These are phyloP conservation scores for Drosophila trapezifrons DNA, from an alignment of 1,140 invertebrate genomes.

Conservation along the genomic window DNA sequence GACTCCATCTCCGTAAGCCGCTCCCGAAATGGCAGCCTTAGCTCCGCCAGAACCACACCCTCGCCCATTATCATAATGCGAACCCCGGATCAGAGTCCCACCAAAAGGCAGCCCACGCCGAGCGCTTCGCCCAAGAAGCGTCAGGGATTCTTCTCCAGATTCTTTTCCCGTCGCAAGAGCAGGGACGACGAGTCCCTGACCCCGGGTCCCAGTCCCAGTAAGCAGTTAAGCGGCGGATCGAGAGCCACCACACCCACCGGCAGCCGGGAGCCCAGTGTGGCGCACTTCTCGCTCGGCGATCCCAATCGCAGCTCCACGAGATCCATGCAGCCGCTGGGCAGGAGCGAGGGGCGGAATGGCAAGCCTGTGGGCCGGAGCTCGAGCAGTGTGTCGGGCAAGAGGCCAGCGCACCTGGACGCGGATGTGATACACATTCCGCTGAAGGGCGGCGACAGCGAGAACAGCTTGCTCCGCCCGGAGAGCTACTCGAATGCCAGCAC, in stretches of 20 bases:
- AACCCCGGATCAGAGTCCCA: slow-evolving; percentile 83
- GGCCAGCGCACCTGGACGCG: slow-evolving; percentile 83
- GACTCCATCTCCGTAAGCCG: slow-evolving; percentile 58
- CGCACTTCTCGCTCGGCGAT: slow-evolving; percentile 65
- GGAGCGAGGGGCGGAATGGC: slow-evolving; percentile 58
- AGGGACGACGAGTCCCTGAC: slow-evolving; percentile 54
- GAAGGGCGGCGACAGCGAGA: slow-evolving; percentile 85
- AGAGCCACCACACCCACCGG: slow-evolving; percentile 57
- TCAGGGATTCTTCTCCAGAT: slow-evolving; percentile 87
- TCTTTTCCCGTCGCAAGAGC: slow-evolving; percentile 86
- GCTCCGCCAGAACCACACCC: slow-evolving; percentile 80
- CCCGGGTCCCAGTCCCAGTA: slow-evolving; percentile 20
- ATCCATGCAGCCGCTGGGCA: slow-evolving; percentile 67
- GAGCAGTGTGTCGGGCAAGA: slow-evolving; percentile 86
- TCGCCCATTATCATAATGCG: slow-evolving; percentile 84
- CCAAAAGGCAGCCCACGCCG: slow-evolving; percentile 83
- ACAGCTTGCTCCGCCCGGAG: slow-evolving; percentile 69
- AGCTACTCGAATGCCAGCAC: slow-evolving; percentile 77
- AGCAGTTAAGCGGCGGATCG: slow-evolving; percentile 23
- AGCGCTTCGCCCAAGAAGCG: slow-evolving; percentile 85
- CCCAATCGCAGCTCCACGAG: slow-evolving; percentile 73
- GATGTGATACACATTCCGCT: slow-evolving; percentile 87
- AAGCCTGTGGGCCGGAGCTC: slow-evolving; percentile 86
- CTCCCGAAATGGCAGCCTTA: slow-evolving; percentile 70
- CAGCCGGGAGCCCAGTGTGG: slow-evolving; percentile 71